Evolutionary conservation across 2,888 invertebrate genomes (phyloP).

Genomic region (Cephus spinipes): DNA sequence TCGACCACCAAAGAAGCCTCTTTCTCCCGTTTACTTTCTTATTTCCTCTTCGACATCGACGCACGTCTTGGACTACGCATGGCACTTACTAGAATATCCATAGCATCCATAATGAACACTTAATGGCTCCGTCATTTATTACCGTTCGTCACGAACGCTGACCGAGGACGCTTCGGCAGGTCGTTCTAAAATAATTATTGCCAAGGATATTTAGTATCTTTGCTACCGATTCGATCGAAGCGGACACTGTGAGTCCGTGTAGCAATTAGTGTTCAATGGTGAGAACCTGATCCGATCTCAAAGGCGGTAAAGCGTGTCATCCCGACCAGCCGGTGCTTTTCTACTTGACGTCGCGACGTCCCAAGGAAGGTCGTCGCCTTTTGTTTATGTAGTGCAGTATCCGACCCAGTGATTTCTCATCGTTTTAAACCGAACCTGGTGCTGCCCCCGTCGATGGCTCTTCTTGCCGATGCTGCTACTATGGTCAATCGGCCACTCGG

Average conservation of each 20-base stretch:
- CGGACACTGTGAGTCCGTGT: not conserved
- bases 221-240: not conserved
- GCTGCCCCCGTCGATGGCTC: not conserved
- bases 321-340: not conserved
- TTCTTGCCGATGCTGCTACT: not conserved
- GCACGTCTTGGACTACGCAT: not conserved
- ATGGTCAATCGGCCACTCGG: not conserved
- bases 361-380: not conserved
- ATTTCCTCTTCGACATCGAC: not conserved
- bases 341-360: not conserved
- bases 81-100: not conserved
- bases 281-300: not conserved
- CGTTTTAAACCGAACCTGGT: not conserved
- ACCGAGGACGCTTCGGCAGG: not conserved
- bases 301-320: not conserved
- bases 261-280: not conserved
- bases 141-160: not conserved
- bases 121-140: not conserved
- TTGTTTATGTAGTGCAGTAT: not conserved
- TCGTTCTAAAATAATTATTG: not conserved
- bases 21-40: not conserved
- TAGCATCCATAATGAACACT: not conserved
- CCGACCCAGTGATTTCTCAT: not conserved
- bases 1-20: not conserved
- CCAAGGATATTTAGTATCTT: not conserved